A percentile compares a stretch with the other conserved stretches of the same genome.
Evolutionary conservation across 92 coral and sea anemone genomes (phyloP).

Genomic region (Bergia sp.): DNA sequence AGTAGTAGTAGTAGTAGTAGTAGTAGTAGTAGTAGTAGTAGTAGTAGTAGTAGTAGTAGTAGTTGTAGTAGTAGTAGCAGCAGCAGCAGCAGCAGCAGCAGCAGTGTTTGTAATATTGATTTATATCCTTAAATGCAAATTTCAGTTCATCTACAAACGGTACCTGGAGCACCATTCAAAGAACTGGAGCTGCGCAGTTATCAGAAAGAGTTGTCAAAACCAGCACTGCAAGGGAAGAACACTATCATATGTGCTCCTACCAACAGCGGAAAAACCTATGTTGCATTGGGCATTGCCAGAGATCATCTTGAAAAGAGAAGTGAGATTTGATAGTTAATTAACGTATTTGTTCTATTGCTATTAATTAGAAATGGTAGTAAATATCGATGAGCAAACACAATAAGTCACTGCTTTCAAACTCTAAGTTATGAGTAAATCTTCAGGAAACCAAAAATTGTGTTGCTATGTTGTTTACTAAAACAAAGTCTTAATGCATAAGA

Average conservation of each 20-base stretch:
- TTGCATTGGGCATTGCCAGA: slow-evolving; percentile 75
- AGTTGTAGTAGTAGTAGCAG: too few relatives aligned
- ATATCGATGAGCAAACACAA: not conserved
- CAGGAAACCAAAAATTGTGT: not conserved
- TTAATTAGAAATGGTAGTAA: not conserved
- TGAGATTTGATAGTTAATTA: not conserved
- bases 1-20: too few relatives aligned
- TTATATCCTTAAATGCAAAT: not conserved
- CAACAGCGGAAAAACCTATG: slow-evolving; percentile 89
- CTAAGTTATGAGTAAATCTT: too few relatives aligned
- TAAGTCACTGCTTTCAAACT: not conserved
- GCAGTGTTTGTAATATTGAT: not conserved
- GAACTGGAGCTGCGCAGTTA: slow-evolving; percentile 66
- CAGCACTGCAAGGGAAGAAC: slow-evolving; percentile 78
- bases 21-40: too few relatives aligned
- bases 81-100: too few relatives aligned
- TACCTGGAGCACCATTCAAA: not conserved
- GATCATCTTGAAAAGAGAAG: slow-evolving; percentile 49
- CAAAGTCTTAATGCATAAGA: too few relatives aligned
- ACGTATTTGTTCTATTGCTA: too few relatives aligned
- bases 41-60: too few relatives aligned
- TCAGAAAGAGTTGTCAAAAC: slow-evolving; percentile 71
- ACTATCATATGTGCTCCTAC: slow-evolving; percentile 90
- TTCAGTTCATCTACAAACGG: not conserved
- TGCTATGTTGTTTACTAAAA: too few relatives aligned